Conservation (phyloP, 1,140 invertebrate genomes). For the Megalopta genalis region DNA sequence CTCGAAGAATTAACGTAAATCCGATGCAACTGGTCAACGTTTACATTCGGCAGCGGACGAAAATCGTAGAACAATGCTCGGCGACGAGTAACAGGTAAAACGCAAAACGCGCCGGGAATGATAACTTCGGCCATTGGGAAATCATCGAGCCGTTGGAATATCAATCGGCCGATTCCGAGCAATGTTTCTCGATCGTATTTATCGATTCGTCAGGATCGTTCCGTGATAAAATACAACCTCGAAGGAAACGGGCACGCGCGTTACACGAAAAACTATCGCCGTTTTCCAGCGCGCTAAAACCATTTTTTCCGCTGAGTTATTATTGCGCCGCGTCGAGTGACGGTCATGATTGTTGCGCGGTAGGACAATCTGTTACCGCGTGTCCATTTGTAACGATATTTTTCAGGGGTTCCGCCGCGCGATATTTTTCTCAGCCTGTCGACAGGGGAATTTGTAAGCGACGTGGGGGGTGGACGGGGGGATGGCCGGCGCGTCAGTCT, state of each 20-base stretch:
- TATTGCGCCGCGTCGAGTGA: conserved; percentile 13
- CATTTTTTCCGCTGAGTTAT: conserved; percentile 39
- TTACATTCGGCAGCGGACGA: no score
- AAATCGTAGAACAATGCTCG: no score
- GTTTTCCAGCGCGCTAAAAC: conserved; percentile 10
- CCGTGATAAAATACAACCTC: neutral
- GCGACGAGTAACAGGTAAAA: no score
- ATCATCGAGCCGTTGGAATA: no score
- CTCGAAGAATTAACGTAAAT: no score
- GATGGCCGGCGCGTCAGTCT: neutral
- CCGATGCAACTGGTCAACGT: no score
- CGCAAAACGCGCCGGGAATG: no score
- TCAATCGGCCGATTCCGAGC: no score
- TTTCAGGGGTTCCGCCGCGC: neutral
- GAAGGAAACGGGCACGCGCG: neutral
- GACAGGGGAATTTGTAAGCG: conserved; percentile 12
- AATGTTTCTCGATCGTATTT: neutral
- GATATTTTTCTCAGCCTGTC: conserved; percentile 18
- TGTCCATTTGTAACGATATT: conserved; percentile 41
- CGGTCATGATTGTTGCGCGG: conserved; percentile 38
- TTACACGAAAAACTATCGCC: neutral
- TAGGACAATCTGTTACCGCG: conserved; percentile 38
- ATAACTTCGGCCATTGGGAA: no score
- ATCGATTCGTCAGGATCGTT: neutral
- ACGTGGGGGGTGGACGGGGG: no score